Percentiles rank a stretch among this genome's conserved stretches.
Conservation (phyloP, 1,140 invertebrate genomes). For the Bombus huntii region DNA sequence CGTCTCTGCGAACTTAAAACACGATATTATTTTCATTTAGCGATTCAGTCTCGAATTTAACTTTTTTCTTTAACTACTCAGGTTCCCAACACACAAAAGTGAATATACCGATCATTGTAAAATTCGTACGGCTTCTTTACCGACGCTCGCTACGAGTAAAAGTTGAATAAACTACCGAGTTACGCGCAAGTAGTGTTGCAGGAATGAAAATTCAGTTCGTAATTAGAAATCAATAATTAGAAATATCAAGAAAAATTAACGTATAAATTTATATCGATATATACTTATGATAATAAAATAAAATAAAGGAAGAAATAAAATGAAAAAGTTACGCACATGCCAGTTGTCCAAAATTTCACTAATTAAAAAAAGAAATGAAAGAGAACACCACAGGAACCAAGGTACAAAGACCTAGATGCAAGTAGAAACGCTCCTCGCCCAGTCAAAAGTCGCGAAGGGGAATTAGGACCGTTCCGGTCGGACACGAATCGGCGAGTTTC, state of each 20-base stretch:
- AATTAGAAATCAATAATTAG: not conserved
- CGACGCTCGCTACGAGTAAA: constrained; percentile 13
- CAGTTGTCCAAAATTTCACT: not conserved
- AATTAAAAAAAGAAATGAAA: not conserved
- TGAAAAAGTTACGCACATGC: no score
- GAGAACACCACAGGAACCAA: not conserved
- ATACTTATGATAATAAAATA: no score
- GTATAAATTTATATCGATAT: not conserved
- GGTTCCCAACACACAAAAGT: no score
- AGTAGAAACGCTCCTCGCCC: not conserved
- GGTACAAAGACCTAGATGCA: no score
- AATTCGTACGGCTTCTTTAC: constrained; percentile 28
- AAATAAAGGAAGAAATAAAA: no score
- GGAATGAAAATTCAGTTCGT: not conserved
- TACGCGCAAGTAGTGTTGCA: not conserved
- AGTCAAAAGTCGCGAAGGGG: not conserved
- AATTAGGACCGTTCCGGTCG: constrained; percentile 24
- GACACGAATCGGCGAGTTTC: constrained; percentile 41
- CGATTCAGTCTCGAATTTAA: not conserved
- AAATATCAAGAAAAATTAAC: no score
- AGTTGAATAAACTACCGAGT: constrained; percentile 21
- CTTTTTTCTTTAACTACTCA: not conserved
- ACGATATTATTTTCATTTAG: not conserved
- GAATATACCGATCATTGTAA: constrained; percentile 29
- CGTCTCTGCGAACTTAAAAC: not conserved